A percentile compares a stretch with the other conserved stretches of the same genome.
phyloP scores from a whole-genome alignment of 1,140 invertebrate genomes.

The Rhopalosiphum padi region DNA sequence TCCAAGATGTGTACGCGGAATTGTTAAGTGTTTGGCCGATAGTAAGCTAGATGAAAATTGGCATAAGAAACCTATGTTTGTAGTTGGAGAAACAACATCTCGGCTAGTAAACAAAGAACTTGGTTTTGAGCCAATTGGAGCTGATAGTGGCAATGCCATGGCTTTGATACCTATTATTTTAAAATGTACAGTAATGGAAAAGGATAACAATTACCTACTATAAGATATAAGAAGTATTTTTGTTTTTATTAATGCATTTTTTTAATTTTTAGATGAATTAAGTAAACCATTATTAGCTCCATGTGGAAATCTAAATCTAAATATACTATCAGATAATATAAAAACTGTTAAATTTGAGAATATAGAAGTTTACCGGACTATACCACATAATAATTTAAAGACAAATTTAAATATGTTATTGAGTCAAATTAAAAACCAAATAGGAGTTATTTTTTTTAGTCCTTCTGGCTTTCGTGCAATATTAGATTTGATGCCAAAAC shows the following conservation, averaged over 20 bases:
- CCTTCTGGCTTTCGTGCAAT: constrained; percentile 49
- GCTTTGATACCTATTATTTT: constrained; percentile 44
- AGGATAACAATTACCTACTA: neutral
- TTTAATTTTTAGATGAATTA: constrained; percentile 47
- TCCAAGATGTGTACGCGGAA: constrained; percentile 44
- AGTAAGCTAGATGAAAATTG: constrained; percentile 30
- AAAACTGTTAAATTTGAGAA: constrained; percentile 50
- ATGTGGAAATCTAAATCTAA: constrained; percentile 46
- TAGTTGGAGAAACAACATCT: constrained; percentile 52
- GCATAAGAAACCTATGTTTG: constrained; percentile 45
- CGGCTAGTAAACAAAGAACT: constrained; percentile 20
- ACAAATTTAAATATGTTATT: constrained; percentile 32
- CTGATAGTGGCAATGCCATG: constrained; percentile 48
- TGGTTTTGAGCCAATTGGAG: constrained; percentile 16
- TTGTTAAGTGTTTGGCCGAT: constrained; percentile 8
- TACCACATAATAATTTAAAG: constrained; percentile 43
- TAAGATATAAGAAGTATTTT: neutral
- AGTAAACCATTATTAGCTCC: constrained; percentile 40
- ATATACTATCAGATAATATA: constrained; percentile 47
- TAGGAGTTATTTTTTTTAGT: constrained; percentile 51
- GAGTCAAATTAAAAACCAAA: constrained; percentile 15
- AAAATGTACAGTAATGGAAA: constrained; percentile 39
- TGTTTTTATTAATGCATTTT: neutral
- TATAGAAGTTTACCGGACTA: constrained; percentile 44
- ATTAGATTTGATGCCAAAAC: constrained; percentile 30